Conservation (phyloP, 1,140 invertebrate genomes). For the Propsilocerus akamusi region DNA sequence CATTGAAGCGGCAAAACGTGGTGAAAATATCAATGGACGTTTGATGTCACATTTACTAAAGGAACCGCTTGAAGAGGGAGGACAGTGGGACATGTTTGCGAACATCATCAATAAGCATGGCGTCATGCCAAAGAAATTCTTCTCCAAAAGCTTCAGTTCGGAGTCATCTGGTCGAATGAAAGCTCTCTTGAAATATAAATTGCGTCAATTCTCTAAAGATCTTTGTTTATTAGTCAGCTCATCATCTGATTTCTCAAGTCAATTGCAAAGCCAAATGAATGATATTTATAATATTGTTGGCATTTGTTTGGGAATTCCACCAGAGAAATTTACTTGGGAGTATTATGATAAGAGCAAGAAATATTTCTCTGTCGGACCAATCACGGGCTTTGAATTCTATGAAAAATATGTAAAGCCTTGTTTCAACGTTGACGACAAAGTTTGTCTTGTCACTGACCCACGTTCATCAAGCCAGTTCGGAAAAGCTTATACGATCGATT, state of each 20-base stretch:
- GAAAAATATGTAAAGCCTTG: conserved; percentile 54
- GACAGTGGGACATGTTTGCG: conserved; percentile 82
- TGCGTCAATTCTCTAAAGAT: conserved; percentile 65
- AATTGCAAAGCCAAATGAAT: conserved; percentile 39
- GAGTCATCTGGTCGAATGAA: conserved; percentile 56
- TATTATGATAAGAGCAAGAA: conserved; percentile 74
- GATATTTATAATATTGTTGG: conserved; percentile 65
- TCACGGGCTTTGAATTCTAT: conserved; percentile 67
- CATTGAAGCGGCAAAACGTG: conserved; percentile 48
- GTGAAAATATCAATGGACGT: conserved; percentile 57
- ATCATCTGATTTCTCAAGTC: conserved; percentile 27
- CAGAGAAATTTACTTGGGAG: conserved; percentile 65
- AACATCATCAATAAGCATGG: conserved; percentile 79
- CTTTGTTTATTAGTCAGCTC: conserved; percentile 39
- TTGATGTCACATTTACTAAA: conserved; percentile 54
- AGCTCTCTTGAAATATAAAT: conserved; percentile 57
- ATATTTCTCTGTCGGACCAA: conserved; percentile 52
- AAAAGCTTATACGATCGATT: conserved; percentile 69
- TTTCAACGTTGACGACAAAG: conserved; percentile 69
- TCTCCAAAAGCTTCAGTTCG: conserved; percentile 62
- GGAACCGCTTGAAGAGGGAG: conserved; percentile 67
- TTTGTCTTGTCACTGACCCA: conserved; percentile 73
- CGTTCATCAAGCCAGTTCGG: conserved; percentile 55
- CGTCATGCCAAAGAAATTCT: conserved; percentile 70
- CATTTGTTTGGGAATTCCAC: conserved; percentile 61